Evolutionary conservation across 2,888 invertebrate genomes (phyloP).

Genomic region (Disparrhopalites patrizii): DNA sequence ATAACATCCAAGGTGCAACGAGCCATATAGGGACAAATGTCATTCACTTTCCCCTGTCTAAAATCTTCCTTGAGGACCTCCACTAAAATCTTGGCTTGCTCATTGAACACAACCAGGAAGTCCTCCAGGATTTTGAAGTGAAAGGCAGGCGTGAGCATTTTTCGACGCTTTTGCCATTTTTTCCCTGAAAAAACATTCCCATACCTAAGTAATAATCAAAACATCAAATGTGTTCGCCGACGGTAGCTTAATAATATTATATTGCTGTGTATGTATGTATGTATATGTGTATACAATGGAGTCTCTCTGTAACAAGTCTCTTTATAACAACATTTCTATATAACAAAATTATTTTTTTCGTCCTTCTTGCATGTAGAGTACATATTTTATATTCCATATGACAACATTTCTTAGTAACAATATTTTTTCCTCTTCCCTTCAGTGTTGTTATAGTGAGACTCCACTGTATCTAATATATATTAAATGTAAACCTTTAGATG

Average conservation of each 20-base stretch:
- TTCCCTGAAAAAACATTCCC: constrained; percentile 38
- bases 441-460: not conserved
- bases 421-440: not conserved
- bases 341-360: no score
- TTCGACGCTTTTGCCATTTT: constrained; percentile 60
- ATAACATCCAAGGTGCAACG: constrained; percentile 55
- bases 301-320: no score
- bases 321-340: no score
- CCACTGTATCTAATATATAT: not conserved
- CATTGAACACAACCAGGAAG: constrained; percentile 60
- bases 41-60: constrained; percentile 28
- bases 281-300: no score
- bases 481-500: constrained; percentile 5
- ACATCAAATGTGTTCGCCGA: not conserved
- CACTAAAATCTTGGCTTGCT: constrained; percentile 57
- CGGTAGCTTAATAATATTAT: not conserved
- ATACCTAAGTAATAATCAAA: not conserved
- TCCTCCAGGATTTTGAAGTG: constrained; percentile 61
- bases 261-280: no score
- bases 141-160: constrained; percentile 61
- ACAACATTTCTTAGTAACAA: not conserved
- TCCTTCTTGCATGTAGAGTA: no score
- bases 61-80: constrained; percentile 51
- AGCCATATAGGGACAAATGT: constrained; percentile 53
- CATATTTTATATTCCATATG: not conserved